Evolutionary conservation across 2,113 vertebrate species (phyloP).

Genomic region (Picathartes gymnocephalus): DNA sequence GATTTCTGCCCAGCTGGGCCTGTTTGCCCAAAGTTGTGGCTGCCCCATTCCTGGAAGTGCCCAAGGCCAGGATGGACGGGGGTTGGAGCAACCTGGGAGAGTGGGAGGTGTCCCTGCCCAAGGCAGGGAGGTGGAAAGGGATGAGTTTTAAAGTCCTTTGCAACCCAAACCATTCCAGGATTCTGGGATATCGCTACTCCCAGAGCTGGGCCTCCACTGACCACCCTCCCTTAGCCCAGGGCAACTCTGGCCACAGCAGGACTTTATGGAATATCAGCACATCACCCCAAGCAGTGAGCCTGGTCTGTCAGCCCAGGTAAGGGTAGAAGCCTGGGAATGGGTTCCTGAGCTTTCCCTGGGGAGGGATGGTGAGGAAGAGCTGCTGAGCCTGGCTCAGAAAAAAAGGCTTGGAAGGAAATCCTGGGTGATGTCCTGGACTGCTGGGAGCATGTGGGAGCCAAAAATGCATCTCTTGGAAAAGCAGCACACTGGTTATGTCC

Average conservation of each 20-base stretch:
- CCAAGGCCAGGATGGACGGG: background rate
- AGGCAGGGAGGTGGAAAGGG: background rate
- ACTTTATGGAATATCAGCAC: background rate
- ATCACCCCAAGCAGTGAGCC: background rate
- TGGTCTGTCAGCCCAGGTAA: background rate
- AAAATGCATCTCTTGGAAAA: background rate
- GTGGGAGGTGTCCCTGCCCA: background rate
- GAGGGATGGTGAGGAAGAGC: background rate
- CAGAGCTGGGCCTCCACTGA: background rate
- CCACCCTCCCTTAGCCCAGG: background rate
- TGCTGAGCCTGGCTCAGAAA: background rate
- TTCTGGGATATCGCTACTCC: fast-evolving
- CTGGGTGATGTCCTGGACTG: background rate
- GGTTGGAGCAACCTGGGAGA: background rate
- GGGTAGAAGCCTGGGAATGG: background rate
- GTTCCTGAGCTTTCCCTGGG: background rate
- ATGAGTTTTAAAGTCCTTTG: background rate
- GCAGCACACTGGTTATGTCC: background rate
- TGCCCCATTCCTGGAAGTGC: background rate
- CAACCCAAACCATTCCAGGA: background rate
- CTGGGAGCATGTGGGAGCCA: background rate
- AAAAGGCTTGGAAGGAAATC: background rate
- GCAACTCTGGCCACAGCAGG: background rate
- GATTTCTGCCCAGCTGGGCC: background rate
- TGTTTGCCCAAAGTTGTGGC: background rate